Evolutionary conservation across 2,113 vertebrate species (phyloP).

Genomic region (Capreolus pygargus): DNA sequence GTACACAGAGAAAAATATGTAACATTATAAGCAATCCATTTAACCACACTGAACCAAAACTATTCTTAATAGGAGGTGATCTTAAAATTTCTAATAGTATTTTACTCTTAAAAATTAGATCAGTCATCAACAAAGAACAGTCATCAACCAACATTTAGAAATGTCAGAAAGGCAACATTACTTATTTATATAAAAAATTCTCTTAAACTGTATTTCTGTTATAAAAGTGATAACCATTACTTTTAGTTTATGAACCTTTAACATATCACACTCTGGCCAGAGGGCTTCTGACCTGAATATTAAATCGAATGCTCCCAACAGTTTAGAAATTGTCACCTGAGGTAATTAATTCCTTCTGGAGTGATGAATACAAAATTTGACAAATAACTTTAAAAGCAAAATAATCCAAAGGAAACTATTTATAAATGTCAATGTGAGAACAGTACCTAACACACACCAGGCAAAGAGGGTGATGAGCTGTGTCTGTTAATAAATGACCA

Average conservation of each 20-base stretch:
- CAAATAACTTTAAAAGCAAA: conserved; percentile 36
- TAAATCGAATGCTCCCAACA: neutral
- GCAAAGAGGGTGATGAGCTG: neutral
- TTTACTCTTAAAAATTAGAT: neutral
- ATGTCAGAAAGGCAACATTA: neutral
- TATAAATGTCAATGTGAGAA: neutral
- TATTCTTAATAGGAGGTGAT: neutral
- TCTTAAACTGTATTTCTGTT: neutral
- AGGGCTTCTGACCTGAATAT: neutral
- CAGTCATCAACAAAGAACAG: neutral
- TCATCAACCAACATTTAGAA: conserved; percentile 13
- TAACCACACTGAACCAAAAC: neutral
- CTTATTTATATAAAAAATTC: conserved; percentile 1
- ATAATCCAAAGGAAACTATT: conserved; percentile 15
- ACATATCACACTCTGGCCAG: neutral
- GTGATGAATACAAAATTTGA: neutral
- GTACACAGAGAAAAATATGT: neutral
- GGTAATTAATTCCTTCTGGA: neutral
- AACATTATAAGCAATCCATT: neutral
- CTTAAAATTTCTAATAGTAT: neutral
- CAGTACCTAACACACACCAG: neutral
- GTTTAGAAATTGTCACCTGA: neutral
- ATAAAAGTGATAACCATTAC: neutral
- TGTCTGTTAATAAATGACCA: neutral
- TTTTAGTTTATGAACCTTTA: conserved; percentile 20